Conservation (phyloP, 2,113 vertebrate species). For the Ploceus nigricollis region DNA sequence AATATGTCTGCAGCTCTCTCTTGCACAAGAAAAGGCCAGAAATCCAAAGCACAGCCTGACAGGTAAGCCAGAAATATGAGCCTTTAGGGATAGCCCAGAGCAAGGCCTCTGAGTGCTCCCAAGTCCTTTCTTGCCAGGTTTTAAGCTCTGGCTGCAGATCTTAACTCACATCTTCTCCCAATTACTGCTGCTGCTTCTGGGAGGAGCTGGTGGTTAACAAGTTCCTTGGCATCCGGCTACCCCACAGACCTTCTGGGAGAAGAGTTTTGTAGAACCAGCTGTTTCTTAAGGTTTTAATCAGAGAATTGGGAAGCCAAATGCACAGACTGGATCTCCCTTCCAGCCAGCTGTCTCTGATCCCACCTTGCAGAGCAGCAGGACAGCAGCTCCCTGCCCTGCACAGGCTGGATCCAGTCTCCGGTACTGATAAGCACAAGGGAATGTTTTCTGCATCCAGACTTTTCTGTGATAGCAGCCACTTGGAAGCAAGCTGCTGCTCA, state of each 20-base stretch:
- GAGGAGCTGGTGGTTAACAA: background rate
- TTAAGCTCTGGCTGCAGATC: conserved; percentile 21
- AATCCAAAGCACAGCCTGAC: background rate
- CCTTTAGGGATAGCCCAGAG: background rate
- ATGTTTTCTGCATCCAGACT: background rate
- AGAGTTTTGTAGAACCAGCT: background rate
- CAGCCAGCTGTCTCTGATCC: background rate
- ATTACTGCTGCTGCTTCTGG: conserved; percentile 14
- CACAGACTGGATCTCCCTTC: background rate
- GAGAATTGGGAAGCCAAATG: background rate
- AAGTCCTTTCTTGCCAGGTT: background rate
- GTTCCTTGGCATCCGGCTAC: background rate
- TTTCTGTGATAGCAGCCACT: background rate
- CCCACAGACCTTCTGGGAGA: background rate
- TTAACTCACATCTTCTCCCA: conserved; percentile 39
- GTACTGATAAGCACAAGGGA: background rate
- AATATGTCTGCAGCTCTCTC: background rate
- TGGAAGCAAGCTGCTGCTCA: background rate
- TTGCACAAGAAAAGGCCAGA: background rate
- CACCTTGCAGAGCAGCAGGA: background rate
- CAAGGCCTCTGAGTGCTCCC: background rate
- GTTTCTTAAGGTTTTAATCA: conserved; percentile 5
- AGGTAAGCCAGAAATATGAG: background rate
- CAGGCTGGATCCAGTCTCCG: background rate
- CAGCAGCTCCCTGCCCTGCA: background rate